Evolutionary conservation across 1,140 invertebrate genomes (phyloP), one percentile per base, ranked within the genome.

Genomic region (Forficula auricularia): DNA sequence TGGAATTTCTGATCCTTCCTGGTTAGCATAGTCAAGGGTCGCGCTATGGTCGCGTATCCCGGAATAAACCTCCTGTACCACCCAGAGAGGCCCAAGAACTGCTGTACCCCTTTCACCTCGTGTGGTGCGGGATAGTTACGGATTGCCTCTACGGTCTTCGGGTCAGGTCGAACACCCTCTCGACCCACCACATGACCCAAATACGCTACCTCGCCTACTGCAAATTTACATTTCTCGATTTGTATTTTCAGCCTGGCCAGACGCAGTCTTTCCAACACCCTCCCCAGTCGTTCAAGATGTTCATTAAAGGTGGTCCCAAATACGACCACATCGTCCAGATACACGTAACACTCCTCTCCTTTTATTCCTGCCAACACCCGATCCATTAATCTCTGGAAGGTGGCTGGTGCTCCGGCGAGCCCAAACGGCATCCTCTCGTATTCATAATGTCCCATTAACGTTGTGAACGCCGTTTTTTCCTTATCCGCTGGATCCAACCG

Each of bases 341-440:
- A 63, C 6, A 54, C 42, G 12, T 47, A 31, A 41, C 50, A 57
- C 9, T 32, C 19, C 3, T 22, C 43, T 10, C 48, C 44, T 8
- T 44, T 42, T 2, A 59, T 31, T 6, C 51, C 51, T 1, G 12
- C 19, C 19, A 67, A 50, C 1, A 62, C 51, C 7, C 41, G 48
- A 33, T 66, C 53, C 45, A 67, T 61, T 3, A 57, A 43, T 19
- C 57, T 20, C 43, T 63, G 56, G 44, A 56, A 60, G 9, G 52
- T 51, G 2, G 56, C 48, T n/a, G 52, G 54, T 13, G 47, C 43
- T 40, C 54, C 53, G 34, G 40, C 37, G 14, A 57, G 19, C 3
- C 59, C 57, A 40, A 57, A 51, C 3, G 55, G 53, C 48, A 56
- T 51, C 32, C 50, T 27, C 7, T 48, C 15, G 41, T 48, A 58